Evolutionary conservation across 2,113 vertebrate species (phyloP).

Genomic region (Mormoops blainvillei): DNA sequence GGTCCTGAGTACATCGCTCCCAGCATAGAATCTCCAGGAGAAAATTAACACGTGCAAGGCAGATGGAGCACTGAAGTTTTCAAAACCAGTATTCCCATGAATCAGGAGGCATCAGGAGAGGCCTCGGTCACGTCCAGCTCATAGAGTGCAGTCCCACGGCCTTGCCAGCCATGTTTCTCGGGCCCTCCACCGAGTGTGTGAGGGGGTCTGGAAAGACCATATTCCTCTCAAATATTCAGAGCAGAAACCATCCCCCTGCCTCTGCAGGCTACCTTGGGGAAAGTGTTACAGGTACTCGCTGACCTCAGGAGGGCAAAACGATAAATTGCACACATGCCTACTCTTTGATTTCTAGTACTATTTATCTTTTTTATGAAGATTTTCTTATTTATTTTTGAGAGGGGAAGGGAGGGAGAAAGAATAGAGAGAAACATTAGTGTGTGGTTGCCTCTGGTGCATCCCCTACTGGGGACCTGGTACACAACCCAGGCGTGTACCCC

Average conservation of each 20-base stretch:
- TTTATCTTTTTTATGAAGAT: slow-evolving; percentile 3
- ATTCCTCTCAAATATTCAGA: background rate
- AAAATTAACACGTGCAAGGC: background rate
- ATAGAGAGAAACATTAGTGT: too few species aligned
- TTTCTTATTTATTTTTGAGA: too few species aligned
- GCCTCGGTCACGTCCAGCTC: background rate
- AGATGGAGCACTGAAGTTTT: background rate
- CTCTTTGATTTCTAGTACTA: background rate
- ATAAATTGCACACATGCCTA: slow-evolving; percentile 10
- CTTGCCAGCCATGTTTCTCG: background rate
- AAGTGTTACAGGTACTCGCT: background rate
- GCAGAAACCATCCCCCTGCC: background rate
- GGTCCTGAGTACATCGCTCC: background rate
- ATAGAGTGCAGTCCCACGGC: background rate
- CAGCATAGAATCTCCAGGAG: background rate
- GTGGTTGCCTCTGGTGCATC: too few species aligned
- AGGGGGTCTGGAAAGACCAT: background rate
- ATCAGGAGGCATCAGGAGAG: background rate
- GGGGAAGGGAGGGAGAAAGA: too few species aligned
- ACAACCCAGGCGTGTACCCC: too few species aligned
- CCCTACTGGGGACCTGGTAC: too few species aligned
- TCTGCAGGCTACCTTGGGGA: background rate
- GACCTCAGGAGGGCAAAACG: background rate
- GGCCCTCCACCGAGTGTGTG: background rate
- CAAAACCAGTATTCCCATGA: background rate